Conservation (phyloP, 2,888 invertebrate species). For the Eucriotettix oculatus region DNA sequence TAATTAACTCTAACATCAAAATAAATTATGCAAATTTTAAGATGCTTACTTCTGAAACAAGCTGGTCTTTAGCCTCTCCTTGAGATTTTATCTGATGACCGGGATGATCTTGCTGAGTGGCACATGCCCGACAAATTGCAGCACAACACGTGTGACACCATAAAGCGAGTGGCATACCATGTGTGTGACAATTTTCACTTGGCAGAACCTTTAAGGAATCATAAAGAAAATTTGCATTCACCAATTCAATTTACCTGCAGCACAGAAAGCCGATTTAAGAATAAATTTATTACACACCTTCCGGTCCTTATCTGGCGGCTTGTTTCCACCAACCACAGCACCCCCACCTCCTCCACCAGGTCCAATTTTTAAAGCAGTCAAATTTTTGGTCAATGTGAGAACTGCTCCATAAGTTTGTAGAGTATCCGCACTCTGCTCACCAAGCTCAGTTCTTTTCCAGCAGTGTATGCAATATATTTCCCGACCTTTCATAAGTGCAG, state of each 20-base stretch:
- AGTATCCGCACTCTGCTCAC: constrained; percentile 47
- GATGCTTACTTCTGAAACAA: constrained; percentile 37
- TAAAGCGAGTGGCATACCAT: constrained; percentile 51
- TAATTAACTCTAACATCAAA: background rate
- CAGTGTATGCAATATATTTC: constrained; percentile 42
- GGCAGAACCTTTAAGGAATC: constrained; percentile 6
- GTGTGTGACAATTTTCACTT: constrained; percentile 49
- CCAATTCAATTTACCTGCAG: background rate
- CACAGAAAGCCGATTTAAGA: background rate
- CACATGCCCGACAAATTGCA: constrained; percentile 49
- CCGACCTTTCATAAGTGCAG: constrained; percentile 44
- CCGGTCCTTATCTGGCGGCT: constrained; percentile 21
- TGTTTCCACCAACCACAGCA: constrained; percentile 14
- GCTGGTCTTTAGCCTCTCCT: constrained; percentile 46
- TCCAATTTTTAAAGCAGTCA: constrained; percentile 38
- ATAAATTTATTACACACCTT: constrained; percentile 5
- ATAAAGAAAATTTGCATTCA: no score
- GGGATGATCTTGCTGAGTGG: constrained; percentile 44
- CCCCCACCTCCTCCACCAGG: constrained; percentile 20
- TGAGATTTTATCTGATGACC: constrained; percentile 51
- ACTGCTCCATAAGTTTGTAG: constrained; percentile 52
- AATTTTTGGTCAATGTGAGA: constrained; percentile 45
- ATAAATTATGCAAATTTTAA: background rate
- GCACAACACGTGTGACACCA: constrained; percentile 53
- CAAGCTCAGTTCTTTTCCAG: constrained; percentile 54